These are phyloP conservation scores for Bufo gargarizans DNA, from an alignment of 2,113 vertebrate genomes.

Conservation along the genomic window DNA sequence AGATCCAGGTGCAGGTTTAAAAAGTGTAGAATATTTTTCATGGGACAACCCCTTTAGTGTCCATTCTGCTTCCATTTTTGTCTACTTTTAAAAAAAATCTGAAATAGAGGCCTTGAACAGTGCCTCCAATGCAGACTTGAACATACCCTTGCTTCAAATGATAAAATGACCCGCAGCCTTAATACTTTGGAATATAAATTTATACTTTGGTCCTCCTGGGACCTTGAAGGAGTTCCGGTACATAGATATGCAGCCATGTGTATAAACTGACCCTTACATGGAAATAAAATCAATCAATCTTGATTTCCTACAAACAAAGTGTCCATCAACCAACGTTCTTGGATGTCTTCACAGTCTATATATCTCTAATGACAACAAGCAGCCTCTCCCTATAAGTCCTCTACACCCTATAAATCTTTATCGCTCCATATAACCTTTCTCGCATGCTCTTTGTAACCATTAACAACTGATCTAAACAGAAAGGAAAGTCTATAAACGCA, in stretches of 20 bases:
- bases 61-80: no score
- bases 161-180: no score
- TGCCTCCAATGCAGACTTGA: no score
- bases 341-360: neutral
- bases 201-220: no score
- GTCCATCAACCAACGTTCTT: neutral
- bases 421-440: constrained; percentile 20
- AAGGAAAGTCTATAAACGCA: neutral
- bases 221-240: neutral
- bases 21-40: no score
- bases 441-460: constrained; percentile 30
- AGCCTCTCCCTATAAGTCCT: neutral
- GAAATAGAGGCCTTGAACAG: no score
- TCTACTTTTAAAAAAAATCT: no score
- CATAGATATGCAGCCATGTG: neutral
- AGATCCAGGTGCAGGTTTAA: no score
- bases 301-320: neutral
- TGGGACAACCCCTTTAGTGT: no score
- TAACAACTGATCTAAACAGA: constrained; percentile 45
- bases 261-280: neutral
- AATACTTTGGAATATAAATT: no score
- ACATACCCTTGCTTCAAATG: no score
- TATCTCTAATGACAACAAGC: neutral
- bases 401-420: constrained; percentile 24
- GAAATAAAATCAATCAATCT: neutral